Evolutionary conservation across 2,113 vertebrate species (phyloP), one percentile per base, ranked within the genome.

Genomic region (Ariopsis seemanni): DNA sequence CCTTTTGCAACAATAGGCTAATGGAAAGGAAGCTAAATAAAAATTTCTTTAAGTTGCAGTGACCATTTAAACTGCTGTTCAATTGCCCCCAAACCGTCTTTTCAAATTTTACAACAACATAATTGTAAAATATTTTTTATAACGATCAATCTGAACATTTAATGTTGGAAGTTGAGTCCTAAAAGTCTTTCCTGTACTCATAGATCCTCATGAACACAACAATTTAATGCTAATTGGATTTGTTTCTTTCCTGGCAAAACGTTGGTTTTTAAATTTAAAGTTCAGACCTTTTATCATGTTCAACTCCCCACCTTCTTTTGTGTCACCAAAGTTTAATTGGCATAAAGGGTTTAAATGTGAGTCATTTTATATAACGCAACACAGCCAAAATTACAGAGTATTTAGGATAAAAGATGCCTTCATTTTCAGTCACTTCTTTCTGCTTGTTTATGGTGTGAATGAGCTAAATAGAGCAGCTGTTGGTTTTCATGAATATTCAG

Each of bases 401-500:
- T 34, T 58, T 17, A 30, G 53, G 53, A 30, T 80, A 15, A 17
- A 78, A n/a, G 5, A 2, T 57, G 12, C 6, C 52, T 15, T 7
- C 7, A 12, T n/a, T 25, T 25, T 48, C 34, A 48, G 18, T 8
- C 0, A 0, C 0, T 34, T 79, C 27, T 60, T 83, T 60, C 82
- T 83, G 55, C 78, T 11, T 4, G 18, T 34, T 60, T 9, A 20
- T 60, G n/a, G 53, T 58, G n/a, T 82, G 62, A 88, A 82, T 78
- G n/a, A 83, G 63, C 53, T 89, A 78, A 77, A 88, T 77, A 81
- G 62, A 15, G 89, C 91, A 89, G 89, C 89, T 89, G 90, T 85
- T 89, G 82, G 20, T n/a, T 15, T n/a, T 90, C 62, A 86, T 89
- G 83, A 90, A 89, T 91, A 90, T 89, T 90, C 82, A 90, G 60